Evolutionary conservation across 2,888 invertebrate genomes (phyloP), one percentile per base, ranked within the genome.

Genomic region (Argyresthia albistria): DNA sequence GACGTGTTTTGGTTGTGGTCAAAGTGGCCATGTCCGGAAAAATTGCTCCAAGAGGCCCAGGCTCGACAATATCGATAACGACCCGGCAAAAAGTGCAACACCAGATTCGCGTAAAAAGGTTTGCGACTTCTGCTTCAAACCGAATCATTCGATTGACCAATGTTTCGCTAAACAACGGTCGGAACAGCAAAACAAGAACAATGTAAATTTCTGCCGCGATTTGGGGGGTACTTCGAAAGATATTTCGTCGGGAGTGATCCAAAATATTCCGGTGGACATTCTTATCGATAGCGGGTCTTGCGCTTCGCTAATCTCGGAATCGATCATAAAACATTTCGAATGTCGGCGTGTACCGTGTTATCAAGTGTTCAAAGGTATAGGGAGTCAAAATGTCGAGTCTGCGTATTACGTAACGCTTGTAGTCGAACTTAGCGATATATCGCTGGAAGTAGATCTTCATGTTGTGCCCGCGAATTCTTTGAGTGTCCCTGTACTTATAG

Each of bases 361-460:
- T 51, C 42, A 55, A 1, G 35, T 57, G 3, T 46, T 62, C 11
- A 53, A 53, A 11, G 61, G 61, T 0, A 52, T 60, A 11, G 55
- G 60, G 45, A 46, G 53, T 14, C 50, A 58, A 9, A 56, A 57
- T 1, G 37, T 60, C 4, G 55, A 55, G 37, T 46, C 50, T 25
- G 53, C 43, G 9, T 46, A 12, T 9, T 59, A 52, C 42, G 52
- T 56, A 4, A 59, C 57, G 2, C 42, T 59, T 15, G 51, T 57
- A 0, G 43, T 62, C 10, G 61, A 64, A 39, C 60, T 64, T 35
- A 8, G 16, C 12, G 56, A 58, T 0, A 56, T 61, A 0, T 15
- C 57, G 0, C 46, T 63, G 1, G 64, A 63, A 50, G 57, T 58
- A 1, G 61, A 64, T 46, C 56, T 64, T 8, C 6, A 51, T 37